Percentiles rank a stretch among this genome's conserved stretches.
These are phyloP conservation scores for Tachuris rubrigastra DNA, from an alignment of 2,113 vertebrate species.

Conservation along the genomic window DNA sequence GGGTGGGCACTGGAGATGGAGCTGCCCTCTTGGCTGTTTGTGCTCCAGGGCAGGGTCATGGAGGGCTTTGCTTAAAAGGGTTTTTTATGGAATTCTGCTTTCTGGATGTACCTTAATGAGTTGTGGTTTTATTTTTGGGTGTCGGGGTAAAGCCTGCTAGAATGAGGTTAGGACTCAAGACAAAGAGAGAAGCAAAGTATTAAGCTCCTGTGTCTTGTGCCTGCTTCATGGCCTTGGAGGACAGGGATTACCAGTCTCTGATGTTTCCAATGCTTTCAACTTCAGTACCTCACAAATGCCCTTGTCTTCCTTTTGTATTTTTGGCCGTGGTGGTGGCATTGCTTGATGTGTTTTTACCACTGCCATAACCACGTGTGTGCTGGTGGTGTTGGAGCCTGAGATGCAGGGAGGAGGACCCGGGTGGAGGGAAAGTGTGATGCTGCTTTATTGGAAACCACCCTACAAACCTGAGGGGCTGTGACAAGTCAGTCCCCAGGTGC, in stretches of 20 bases:
- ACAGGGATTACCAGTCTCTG: neutral
- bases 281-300: neutral
- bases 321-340: neutral
- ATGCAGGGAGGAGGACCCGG: fast-evolving
- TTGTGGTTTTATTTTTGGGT: neutral
- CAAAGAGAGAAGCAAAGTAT: neutral
- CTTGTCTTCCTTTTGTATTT: neutral
- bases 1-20: neutral
- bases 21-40: neutral
- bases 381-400: neutral
- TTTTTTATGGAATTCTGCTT: neutral
- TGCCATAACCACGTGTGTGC: fast-evolving
- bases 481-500: neutral
- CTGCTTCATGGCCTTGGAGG: neutral
- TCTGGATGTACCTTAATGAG: neutral
- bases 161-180: neutral
- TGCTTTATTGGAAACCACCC: neutral
- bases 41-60: neutral
- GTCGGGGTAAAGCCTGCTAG: neutral
- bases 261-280: neutral
- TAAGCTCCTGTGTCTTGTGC: neutral
- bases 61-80: neutral
- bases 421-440: neutral
- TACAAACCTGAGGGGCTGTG: neutral
- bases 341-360: neutral